phyloP scores from a whole-genome alignment of 1,140 invertebrate species.

The Drosophila neocordata region DNA sequence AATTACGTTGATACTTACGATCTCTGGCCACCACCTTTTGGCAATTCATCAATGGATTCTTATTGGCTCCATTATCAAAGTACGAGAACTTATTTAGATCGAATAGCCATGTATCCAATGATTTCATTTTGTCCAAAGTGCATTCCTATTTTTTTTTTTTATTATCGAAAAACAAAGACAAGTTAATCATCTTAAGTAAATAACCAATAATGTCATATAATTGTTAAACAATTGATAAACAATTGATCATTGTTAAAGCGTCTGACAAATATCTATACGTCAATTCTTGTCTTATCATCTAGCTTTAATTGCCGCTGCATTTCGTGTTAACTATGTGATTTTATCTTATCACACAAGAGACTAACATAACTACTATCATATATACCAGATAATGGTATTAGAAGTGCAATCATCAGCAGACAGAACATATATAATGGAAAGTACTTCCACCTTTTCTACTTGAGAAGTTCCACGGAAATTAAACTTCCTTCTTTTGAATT shows the following conservation, averaged over 20 bases:
- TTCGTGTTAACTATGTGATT: conserved; percentile 43
- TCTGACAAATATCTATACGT: background rate
- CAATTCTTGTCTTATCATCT: conserved; percentile 14
- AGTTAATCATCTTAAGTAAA: background rate
- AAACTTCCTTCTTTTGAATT: background rate
- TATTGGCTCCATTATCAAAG: conserved; percentile 72
- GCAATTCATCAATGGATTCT: conserved; percentile 75
- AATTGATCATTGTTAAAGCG: conserved; percentile 36
- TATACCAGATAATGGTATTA: conserved; percentile 1
- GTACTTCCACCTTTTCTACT: too few species aligned
- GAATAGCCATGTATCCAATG: conserved; percentile 74
- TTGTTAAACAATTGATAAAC: conserved; percentile 29
- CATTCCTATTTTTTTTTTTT: conserved; percentile 51
- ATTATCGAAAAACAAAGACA: background rate
- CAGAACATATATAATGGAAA: background rate
- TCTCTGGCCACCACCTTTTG: conserved; percentile 78
- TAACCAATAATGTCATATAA: background rate
- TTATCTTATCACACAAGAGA: conserved; percentile 38
- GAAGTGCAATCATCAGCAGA: conserved; percentile 1
- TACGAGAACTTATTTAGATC: conserved; percentile 74
- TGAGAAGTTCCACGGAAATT: background rate
- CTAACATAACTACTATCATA: background rate
- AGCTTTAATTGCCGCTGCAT: conserved; percentile 48
- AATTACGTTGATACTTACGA: conserved; percentile 56
- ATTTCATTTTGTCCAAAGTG: conserved; percentile 76